phyloP scores from a whole-genome alignment of 2,797 vertebrate species.

The Masticophis lateralis region DNA sequence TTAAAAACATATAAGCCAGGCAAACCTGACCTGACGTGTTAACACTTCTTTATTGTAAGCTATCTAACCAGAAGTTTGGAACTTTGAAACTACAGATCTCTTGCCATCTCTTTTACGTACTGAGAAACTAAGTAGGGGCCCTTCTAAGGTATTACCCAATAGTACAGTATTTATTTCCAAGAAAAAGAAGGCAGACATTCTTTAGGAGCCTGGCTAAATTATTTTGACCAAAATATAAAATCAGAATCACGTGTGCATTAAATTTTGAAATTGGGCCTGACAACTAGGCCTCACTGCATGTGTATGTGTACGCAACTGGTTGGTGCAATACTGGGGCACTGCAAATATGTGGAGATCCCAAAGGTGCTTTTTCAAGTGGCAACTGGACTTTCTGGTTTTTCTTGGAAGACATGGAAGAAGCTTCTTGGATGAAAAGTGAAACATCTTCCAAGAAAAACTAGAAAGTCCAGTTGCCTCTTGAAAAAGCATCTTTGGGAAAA shows the following conservation, averaged over 20 bases:
- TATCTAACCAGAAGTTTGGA: background rate
- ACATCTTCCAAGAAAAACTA: no score
- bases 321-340: background rate
- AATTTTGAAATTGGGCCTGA: background rate
- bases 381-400: no score
- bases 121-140: background rate
- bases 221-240: conserved; percentile 2
- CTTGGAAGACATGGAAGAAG: no score
- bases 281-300: background rate
- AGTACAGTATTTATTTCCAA: background rate
- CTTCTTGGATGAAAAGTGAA: no score
- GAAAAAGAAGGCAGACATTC: background rate
- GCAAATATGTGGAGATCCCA: background rate
- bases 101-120: background rate
- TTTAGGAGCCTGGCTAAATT: background rate
- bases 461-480: no score
- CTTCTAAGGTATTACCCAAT: background rate
- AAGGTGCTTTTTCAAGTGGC: no score
- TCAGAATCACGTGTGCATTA: background rate
- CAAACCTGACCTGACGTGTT: background rate
- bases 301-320: background rate
- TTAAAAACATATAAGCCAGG: background rate
- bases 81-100: background rate
- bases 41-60: background rate
- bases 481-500: no score